Evolutionary conservation across 1,140 invertebrate species (phyloP).

Genomic region (Agraylea sexmaculata): DNA sequence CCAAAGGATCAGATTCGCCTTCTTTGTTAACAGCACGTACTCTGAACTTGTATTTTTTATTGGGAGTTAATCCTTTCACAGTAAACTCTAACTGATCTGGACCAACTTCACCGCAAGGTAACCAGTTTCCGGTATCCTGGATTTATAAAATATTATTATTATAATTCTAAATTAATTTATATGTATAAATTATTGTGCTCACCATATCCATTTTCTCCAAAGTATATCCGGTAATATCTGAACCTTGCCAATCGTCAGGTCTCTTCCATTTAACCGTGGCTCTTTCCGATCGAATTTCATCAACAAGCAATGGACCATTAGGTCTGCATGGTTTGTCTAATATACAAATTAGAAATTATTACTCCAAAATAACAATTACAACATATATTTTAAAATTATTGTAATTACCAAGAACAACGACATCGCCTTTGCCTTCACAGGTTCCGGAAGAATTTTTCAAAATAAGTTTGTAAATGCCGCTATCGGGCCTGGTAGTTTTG

Average conservation of each 20-base stretch:
- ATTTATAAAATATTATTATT: not conserved
- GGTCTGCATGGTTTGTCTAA: conserved; percentile 76
- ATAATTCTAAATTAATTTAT: not conserved
- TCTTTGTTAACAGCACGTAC: conserved; percentile 98
- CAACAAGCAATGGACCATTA: conserved; percentile 71
- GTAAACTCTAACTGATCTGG: conserved; percentile 69
- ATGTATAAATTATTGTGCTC: conserved; percentile 13
- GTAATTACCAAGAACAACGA: conserved; percentile 68
- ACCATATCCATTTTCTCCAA: conserved; percentile 91
- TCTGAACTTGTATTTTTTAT: conserved; percentile 97
- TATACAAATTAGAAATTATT: conserved; percentile 21
- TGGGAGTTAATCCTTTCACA: conserved; percentile 87
- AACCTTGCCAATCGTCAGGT: conserved; percentile 89
- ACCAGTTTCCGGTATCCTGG: conserved; percentile 78
- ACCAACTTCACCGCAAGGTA: conserved; percentile 82
- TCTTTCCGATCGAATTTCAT: conserved; percentile 80
- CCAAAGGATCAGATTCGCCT: conserved; percentile 91
- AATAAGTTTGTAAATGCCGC: conserved; percentile 79
- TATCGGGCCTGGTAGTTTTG: conserved; percentile 73
- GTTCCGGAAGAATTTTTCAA: conserved; percentile 75
- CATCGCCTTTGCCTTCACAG: conserved; percentile 71
- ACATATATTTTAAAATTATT: not conserved
- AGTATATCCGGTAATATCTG: conserved; percentile 87
- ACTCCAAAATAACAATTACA: conserved; percentile 3
- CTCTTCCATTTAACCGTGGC: conserved; percentile 92